phyloP scores from a whole-genome alignment of 1,140 invertebrate genomes.

The Catajapyx aquilonaris region DNA sequence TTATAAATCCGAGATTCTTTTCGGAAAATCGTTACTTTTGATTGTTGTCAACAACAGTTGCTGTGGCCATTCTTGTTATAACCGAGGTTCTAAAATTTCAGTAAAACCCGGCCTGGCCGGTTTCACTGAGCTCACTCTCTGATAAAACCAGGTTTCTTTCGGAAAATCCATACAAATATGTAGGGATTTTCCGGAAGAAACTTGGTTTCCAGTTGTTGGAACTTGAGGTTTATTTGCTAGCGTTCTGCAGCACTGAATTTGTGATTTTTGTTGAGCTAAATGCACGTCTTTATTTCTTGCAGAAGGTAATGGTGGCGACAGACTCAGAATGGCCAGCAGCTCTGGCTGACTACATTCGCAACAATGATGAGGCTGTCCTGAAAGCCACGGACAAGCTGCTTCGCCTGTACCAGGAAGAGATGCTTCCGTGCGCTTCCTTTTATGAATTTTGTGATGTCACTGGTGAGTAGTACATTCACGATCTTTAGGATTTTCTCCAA shows the following conservation, averaged over 20 bases:
- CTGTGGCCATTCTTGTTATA: no score
- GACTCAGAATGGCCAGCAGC: conserved; percentile 69
- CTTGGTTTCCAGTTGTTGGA: no score
- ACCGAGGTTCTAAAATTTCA: no score
- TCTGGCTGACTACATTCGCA: conserved; percentile 78
- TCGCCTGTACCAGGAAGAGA: conserved; percentile 61
- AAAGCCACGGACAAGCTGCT: conserved; percentile 72
- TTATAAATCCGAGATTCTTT: no score
- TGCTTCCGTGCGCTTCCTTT: conserved; percentile 72
- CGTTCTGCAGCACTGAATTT: not conserved
- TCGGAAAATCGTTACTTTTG: no score
- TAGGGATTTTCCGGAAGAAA: no score
- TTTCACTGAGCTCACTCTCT: no score
- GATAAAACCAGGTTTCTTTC: no score
- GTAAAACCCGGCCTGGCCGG: no score
- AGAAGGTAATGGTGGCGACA: conserved; percentile 36
- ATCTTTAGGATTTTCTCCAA: conserved; percentile 6
- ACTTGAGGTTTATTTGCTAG: no score
- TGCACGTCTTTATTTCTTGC: conserved; percentile 17
- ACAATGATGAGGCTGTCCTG: conserved; percentile 74
- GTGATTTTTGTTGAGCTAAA: conserved; percentile 1
- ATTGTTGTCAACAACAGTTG: no score
- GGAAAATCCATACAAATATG: no score
- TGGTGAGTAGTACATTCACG: conserved; percentile 26
- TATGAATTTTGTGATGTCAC: conserved; percentile 77